Base-by-base conservation (phyloP, 2,888 invertebrate genomes). In the Conistra vaccinii region DNA sequence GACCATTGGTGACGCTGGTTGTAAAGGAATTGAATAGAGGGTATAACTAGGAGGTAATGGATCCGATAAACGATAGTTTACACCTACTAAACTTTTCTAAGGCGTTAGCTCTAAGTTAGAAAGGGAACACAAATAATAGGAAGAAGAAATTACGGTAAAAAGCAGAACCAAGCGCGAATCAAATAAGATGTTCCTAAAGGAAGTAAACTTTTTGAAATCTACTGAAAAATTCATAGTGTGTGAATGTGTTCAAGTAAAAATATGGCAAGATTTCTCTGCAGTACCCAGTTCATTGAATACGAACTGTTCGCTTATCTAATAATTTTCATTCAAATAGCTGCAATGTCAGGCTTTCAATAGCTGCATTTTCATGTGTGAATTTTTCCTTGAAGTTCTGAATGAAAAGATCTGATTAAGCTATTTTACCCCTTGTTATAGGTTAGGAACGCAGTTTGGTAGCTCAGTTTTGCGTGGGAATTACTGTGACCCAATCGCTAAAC, bases 241-340 rank as follows among this genome's bases (percentile, higher is more conserved):
- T 14, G 42, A 55, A 61, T 35, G 23, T 45, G 10, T 35, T 45
- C 29, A 29, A n/a, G n/a, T n/a, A n/a, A n/a, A n/a, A n/a, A n/a
- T n/a, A 62, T 23, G 6, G 23, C 26, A 62, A 71, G 17, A 71
- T 74, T 71, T 51, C 26, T 35, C 45, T 45, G 55, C 61, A 71
- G 23, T 32, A 53, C 10, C 20, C 53, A 69, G 23, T 69, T 73
- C 55, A 45, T 35, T 71, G 71, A 74, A 55, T 72, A 62, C 20
- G 26, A 61, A 74, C 42, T 26, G 53, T 55, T 55, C 12, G 32
- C 32, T 45, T 35, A 45, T 9, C 23, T 60, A 71, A 61, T 45
- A 26, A 55, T 72, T 71, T 71, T 23, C 26, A 71, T 71, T 61
- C 26, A 61, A 26, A 61, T 73, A 53, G 20, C 23, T 62, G 53